Evolutionary conservation across 1,140 invertebrate genomes (phyloP).

Genomic region (Pseudomyrmex sp.): DNA sequence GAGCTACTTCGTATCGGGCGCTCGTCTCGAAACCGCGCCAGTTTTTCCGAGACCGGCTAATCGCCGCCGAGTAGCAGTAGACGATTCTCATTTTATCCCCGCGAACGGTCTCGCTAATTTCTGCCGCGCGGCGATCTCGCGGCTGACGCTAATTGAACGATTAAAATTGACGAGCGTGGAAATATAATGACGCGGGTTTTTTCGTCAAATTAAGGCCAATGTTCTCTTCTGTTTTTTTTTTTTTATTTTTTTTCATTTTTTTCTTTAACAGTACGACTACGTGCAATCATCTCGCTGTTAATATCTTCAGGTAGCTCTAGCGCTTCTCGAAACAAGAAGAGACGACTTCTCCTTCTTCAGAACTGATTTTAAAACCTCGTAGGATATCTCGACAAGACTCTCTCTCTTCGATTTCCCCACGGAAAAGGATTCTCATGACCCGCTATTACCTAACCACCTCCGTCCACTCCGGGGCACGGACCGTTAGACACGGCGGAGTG

Average conservation of each 20-base stretch:
- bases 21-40: background rate
- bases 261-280: background rate
- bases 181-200: background rate
- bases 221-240: background rate
- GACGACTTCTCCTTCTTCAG: background rate
- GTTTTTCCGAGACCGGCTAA: conserved; percentile 17
- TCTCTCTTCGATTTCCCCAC: background rate
- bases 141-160: background rate
- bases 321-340: background rate
- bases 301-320: background rate
- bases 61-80: background rate
- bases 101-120: conserved; percentile 41
- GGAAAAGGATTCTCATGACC: conserved; percentile 5
- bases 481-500: conserved; percentile 45
- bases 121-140: background rate
- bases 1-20: conserved; percentile 3
- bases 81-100: conserved; percentile 14
- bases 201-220: background rate
- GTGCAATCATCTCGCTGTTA: background rate
- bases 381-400: background rate
- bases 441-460: conserved; percentile 44
- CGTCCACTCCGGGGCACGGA: conserved; percentile 9
- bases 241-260: background rate
- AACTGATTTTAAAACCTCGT: background rate
- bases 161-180: conserved; percentile 4